Conservation (phyloP, 1,140 invertebrate genomes). For the Cydia pomonella region DNA sequence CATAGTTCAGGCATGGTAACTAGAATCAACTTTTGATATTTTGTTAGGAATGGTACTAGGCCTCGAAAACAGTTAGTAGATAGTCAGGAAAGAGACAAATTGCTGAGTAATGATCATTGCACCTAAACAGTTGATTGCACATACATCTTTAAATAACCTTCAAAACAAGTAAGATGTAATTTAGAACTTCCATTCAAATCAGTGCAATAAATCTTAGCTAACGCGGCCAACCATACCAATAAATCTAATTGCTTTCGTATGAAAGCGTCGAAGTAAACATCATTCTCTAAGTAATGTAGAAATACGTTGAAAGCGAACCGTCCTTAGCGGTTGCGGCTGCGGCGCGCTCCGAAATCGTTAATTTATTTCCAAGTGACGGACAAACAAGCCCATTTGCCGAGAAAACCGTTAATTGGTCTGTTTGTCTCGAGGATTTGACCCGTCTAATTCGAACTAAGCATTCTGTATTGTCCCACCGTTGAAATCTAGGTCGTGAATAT, state of each 20-base stretch:
- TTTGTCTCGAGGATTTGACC: conserved; percentile 30
- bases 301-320: conserved; percentile 10
- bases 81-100: too few species aligned
- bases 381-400: conserved; percentile 30
- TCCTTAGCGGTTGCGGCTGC: conserved; percentile 9
- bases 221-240: conserved; percentile 4
- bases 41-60: too few species aligned
- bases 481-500: conserved; percentile 16
- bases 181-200: neutral
- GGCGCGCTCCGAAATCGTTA: conserved; percentile 29
- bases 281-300: neutral
- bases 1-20: too few species aligned
- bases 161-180: neutral
- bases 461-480: conserved; percentile 21
- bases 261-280: conserved; percentile 5
- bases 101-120: too few species aligned
- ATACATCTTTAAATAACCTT: too few species aligned
- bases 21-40: too few species aligned
- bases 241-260: conserved; percentile 22
- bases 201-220: neutral
- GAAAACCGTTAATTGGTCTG: conserved; percentile 32
- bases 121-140: too few species aligned
- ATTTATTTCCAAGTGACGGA: conserved; percentile 31
- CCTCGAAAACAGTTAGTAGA: too few species aligned
- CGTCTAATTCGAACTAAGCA: conserved; percentile 26